phyloP scores from a whole-genome alignment of 2,888 invertebrate species.

The Rotaria socialis region DNA sequence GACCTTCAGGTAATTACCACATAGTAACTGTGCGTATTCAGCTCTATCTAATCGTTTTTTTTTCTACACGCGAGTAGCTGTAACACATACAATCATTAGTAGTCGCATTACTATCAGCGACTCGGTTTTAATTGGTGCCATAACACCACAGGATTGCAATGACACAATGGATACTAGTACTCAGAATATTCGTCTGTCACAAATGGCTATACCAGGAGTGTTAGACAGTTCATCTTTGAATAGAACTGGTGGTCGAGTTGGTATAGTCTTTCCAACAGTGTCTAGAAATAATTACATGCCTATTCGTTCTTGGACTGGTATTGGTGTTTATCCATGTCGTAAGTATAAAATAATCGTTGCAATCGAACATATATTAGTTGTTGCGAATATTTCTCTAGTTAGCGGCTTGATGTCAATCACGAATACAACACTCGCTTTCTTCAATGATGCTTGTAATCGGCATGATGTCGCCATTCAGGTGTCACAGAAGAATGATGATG shows the following conservation, averaged over 20 bases:
- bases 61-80: constrained; percentile 30
- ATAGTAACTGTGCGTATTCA: too few species aligned
- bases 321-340: not conserved
- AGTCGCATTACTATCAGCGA: constrained; percentile 50
- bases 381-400: constrained; percentile 49
- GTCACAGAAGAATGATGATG: constrained; percentile 51
- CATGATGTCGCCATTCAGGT: constrained; percentile 50
- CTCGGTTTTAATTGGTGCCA: constrained; percentile 52
- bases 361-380: too few species aligned
- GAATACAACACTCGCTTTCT: constrained; percentile 37
- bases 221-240: not conserved
- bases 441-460: constrained; percentile 8
- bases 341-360: constrained; percentile 50
- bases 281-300: constrained; percentile 51
- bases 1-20: constrained; percentile 48
- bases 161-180: not conserved
- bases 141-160: constrained; percentile 49
- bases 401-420: constrained; percentile 49
- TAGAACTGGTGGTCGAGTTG: constrained; percentile 33
- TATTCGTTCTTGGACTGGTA: constrained; percentile 49
- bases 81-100: constrained; percentile 48
- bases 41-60: too few species aligned
- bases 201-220: not conserved
- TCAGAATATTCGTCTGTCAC: not conserved
- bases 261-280: constrained; percentile 43